Base-by-base conservation (phyloP, 2,888 invertebrate species). In the Perizoma flavofasciatum region DNA sequence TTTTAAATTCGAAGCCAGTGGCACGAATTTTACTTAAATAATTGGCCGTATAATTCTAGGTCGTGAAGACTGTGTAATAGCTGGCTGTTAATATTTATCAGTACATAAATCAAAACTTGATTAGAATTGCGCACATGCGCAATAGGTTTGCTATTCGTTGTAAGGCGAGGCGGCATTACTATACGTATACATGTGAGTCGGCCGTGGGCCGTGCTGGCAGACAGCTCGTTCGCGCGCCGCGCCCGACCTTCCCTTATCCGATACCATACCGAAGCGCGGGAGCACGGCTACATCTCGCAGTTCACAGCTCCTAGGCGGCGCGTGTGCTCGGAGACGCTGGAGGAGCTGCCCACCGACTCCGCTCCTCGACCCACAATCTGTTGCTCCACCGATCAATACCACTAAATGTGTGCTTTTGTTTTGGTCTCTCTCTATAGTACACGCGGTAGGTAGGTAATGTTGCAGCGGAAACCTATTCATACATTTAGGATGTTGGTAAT, bases 301-400 rank as follows among this genome's bases (percentile, higher is more conserved):
- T 22, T 5, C 43, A 41, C 7, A 6, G 43, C 64, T 44, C 53
- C 48, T n/a, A 43, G 35, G n/a, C 10, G 10, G 11, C 39, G 6
- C 32, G 6, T 6, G 7, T 6, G 10, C 8, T 5, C 44, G 6
- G 22, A 11, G 4, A 22, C 22, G 22, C 22, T 22, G 22, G 22
- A 22, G 22, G 22, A 22, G 1, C 22, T 22, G 22, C 22, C 22
- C 22, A 3, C 1, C 22, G 22, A 22, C 22, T 22, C 22, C 22
- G 22, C 22, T 22, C 22, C 22, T 22, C 22, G 22, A 8, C 44
- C 37, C 34, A 44, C 68, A 64, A 82, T 77, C 85, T 85, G 85
- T 85, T 84, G 85, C 83, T 77, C 69, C 58, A 52, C 11, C 71
- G 74, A 85, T 86, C 85, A 75, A 86, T 86, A 78, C 51, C 49